Conservation (phyloP, 1,140 invertebrate species). For the Trachelipus rathkii region DNA sequence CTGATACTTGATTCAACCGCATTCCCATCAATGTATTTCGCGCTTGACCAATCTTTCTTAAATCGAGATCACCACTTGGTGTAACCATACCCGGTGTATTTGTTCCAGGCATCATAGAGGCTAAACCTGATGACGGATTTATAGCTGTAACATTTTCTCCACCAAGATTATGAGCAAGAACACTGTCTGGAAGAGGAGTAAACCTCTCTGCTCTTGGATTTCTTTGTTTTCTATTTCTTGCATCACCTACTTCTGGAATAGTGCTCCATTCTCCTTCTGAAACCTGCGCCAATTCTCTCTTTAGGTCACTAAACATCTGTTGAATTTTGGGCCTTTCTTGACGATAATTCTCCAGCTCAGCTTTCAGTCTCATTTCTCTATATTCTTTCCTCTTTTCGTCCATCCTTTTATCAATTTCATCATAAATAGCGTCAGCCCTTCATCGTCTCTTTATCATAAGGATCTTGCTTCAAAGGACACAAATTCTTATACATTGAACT, state of each 20-base stretch:
- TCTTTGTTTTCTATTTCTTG: constrained; percentile 93
- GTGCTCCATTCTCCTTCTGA: constrained; percentile 92
- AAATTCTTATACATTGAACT: too few species aligned
- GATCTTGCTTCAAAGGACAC: constrained; percentile 98
- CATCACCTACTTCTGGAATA: constrained; percentile 97
- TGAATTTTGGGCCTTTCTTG: constrained; percentile 99
- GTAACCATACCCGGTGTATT: constrained; percentile 64
- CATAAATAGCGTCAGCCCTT: constrained; percentile 98
- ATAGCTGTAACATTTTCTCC: constrained; percentile 74
- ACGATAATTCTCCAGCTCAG: constrained; percentile 92
- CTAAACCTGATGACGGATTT: constrained; percentile 75
- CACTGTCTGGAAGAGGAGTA: constrained; percentile 94
- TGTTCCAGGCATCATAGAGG: constrained; percentile 68
- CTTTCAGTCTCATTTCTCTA: constrained; percentile 65
- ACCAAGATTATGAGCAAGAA: constrained; percentile 83
- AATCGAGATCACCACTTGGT: constrained; percentile 88
- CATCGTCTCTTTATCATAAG: constrained; percentile 99
- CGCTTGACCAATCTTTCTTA: constrained; percentile 97
- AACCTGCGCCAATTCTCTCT: constrained; percentile 81
- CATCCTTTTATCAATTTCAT: constrained; percentile 97
- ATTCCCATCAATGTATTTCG: constrained; percentile 99
- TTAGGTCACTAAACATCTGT: constrained; percentile 97
- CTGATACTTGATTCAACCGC: constrained; percentile 94
- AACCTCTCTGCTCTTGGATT: constrained; percentile 94
- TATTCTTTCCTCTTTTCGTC: constrained; percentile 98